Conservation (phyloP, 2,888 invertebrate species). For the Nomada goodeniana region DNA sequence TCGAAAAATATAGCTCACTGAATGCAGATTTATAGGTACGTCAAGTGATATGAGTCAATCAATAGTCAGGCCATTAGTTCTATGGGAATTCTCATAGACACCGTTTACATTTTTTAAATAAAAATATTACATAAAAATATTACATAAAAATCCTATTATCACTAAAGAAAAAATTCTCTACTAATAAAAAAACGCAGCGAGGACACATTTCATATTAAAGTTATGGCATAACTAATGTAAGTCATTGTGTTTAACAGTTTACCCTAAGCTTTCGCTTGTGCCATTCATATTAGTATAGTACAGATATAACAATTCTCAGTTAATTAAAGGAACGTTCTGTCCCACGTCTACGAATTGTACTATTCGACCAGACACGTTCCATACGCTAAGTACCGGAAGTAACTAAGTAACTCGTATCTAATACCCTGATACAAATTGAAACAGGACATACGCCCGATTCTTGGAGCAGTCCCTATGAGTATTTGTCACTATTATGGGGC, state of each 20-base stretch:
- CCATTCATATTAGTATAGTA: background rate
- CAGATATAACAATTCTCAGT: background rate
- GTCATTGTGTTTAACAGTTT: background rate
- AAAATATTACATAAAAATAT: too few species aligned
- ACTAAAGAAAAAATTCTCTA: too few species aligned
- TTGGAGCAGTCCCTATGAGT: conserved; percentile 41
- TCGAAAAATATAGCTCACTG: background rate
- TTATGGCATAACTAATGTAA: too few species aligned
- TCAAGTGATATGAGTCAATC: conserved; percentile 12
- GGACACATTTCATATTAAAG: too few species aligned
- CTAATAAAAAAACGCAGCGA: too few species aligned
- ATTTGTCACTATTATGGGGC: conserved; percentile 51
- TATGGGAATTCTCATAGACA: too few species aligned
- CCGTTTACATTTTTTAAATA: too few species aligned
- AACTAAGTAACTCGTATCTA: conserved; percentile 34
- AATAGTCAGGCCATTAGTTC: background rate
- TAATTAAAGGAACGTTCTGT: conserved; percentile 10
- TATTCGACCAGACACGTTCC: conserved; percentile 29
- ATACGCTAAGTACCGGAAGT: conserved; percentile 24
- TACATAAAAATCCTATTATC: too few species aligned
- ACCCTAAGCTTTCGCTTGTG: background rate
- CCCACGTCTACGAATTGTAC: conserved; percentile 7
- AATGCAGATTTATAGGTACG: background rate
- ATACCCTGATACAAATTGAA: conserved; percentile 43
- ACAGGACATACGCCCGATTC: conserved; percentile 36